A percentile compares a stretch with the other conserved stretches of the same genome.
phyloP scores from a whole-genome alignment of 2,888 invertebrate genomes.

The Thymelicus lineola region DNA sequence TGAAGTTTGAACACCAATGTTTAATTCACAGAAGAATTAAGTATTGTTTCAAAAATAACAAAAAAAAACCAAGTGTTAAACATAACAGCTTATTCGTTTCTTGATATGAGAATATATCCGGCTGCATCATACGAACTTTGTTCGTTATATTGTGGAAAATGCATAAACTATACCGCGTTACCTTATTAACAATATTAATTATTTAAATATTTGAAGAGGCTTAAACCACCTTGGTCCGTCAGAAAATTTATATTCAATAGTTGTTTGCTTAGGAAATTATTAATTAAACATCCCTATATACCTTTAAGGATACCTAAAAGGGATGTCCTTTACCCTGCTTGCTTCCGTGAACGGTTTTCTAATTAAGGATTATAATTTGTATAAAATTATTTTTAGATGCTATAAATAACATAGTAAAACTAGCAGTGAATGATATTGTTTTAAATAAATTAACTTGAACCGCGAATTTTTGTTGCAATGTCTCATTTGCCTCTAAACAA shows the following conservation, averaged over 20 bases:
- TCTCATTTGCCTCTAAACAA: too few relatives aligned
- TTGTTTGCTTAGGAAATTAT: slow-evolving; percentile 12
- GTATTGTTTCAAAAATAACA: too few relatives aligned
- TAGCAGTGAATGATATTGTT: too few relatives aligned
- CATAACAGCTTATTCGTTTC: too few relatives aligned
- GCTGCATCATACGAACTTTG: neutral
- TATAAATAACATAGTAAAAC: too few relatives aligned
- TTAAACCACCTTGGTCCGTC: neutral
- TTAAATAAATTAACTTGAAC: too few relatives aligned
- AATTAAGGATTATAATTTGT: neutral
- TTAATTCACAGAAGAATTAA: too few relatives aligned
- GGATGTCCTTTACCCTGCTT: neutral
- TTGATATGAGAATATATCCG: too few relatives aligned
- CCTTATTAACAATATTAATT: slow-evolving; percentile 6
- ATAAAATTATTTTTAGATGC: too few relatives aligned
- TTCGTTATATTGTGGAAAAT: neutral
- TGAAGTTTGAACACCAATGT: too few relatives aligned
- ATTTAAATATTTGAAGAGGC: slow-evolving; percentile 3
- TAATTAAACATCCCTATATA: neutral
- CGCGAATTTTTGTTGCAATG: too few relatives aligned
- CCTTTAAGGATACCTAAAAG: neutral
- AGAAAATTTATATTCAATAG: slow-evolving; percentile 6
- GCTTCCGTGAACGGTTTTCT: neutral
- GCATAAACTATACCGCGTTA: neutral
- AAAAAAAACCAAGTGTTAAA: too few relatives aligned